Evolutionary conservation across 2,888 invertebrate genomes (phyloP).

Genomic region (Cistogaster globosa): DNA sequence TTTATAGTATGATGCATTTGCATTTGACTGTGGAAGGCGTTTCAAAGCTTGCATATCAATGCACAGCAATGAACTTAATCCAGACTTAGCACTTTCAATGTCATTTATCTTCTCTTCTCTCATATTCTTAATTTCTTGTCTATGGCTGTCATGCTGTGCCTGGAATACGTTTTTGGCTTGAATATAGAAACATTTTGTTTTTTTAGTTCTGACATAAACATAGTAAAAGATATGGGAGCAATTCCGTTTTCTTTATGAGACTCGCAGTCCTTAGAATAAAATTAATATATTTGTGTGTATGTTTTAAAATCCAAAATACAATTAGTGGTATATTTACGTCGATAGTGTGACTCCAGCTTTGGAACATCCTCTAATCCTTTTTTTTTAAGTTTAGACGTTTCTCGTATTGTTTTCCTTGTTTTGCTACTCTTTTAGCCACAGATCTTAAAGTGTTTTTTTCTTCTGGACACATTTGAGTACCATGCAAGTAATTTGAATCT

Average conservation of each 20-base stretch:
- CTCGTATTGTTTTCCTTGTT: slow-evolving; percentile 3
- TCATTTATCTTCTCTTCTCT: slow-evolving; percentile 5
- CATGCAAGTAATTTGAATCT: slow-evolving; percentile 20
- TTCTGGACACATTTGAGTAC: slow-evolving; percentile 26
- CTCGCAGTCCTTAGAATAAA: slow-evolving; percentile 6
- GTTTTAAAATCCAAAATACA: slow-evolving; percentile 11
- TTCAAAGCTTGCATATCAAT: not conserved
- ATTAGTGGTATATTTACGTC: slow-evolving; percentile 23
- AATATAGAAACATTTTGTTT: not conserved
- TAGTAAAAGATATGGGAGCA: slow-evolving; percentile 10
- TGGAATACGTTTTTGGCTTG: not conserved
- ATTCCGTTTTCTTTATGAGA: slow-evolving; percentile 16
- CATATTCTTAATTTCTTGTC: slow-evolving; percentile 9
- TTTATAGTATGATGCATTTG: slow-evolving; percentile 2
- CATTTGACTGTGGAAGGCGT: slow-evolving; percentile 12
- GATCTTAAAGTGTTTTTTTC: slow-evolving; percentile 9
- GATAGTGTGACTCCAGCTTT: slow-evolving; percentile 37
- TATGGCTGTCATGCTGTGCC: slow-evolving; percentile 11
- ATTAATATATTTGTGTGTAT: slow-evolving; percentile 27
- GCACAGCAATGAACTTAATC: not conserved
- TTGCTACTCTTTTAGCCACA: slow-evolving; percentile 12
- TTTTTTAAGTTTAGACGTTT: slow-evolving; percentile 2
- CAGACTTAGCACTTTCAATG: not conserved
- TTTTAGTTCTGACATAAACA: slow-evolving; percentile 6
- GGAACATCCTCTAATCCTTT: too few species aligned